Base-by-base conservation (phyloP, 2,888 invertebrate species). In the Apotomis capreana region DNA sequence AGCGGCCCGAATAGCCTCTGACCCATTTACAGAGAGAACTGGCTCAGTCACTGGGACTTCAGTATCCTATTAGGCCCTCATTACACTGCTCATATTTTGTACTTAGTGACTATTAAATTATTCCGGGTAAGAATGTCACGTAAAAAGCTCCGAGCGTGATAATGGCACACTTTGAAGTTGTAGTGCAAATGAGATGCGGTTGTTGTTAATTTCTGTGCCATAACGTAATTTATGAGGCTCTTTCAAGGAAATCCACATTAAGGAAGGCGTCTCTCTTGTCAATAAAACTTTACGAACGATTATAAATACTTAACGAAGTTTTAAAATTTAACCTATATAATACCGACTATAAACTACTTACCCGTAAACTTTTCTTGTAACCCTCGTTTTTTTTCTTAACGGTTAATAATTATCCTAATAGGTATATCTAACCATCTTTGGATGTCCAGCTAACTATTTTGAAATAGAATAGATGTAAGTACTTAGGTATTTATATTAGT, bases 1-100 rank as follows among this genome's bases (percentile, higher is more conserved):
- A 79, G 78, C 80, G 81, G 82, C 82, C 84, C 87, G 87, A 88
- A 89, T 89, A 87, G 89, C 90, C 89, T 89, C 89, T 92, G 92
- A 92, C 92, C 92, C 90, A 92, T 89, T 91, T 92, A 88, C 89
- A 84, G 80, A 81, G 85, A 79, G 83, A 88, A 84, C 87, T 83
- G 87, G 84, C 79, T 78, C 80, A 79, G 79, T 82, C 80, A 81
- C 82, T 82, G 84, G 83, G 85, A 85, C 84, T 84, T 83, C 79
- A 80, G 78, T 80, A 78, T 76, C 78, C 71, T 67, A 71, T 71
- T 71, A 71, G 62, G 68, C 62, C 67, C 68, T 68, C 68, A 81
- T 80, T 81, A 78, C 78, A 75, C 76, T 77, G 78, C 76, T 80
- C 77, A 78, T 79, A 78, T 78, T 78, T 79, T 79, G 74, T 75